phyloP scores from a whole-genome alignment of 2,888 invertebrate species.

The Hetaerina titia region DNA sequence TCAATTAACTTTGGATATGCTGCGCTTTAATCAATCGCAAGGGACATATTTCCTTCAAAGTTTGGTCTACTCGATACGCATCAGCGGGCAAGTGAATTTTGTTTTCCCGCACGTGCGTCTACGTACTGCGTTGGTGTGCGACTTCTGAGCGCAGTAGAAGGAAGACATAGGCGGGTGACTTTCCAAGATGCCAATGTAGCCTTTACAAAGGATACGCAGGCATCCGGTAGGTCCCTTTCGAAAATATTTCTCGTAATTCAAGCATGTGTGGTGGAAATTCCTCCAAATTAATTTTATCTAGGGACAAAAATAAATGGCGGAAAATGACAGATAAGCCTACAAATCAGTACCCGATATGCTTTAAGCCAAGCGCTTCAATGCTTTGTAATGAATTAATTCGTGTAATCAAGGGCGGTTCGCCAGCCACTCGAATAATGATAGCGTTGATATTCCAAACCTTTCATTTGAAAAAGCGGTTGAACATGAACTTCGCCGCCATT shows the following conservation, averaged over 20 bases:
- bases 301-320: not conserved
- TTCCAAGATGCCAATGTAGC: not conserved
- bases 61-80: not conserved
- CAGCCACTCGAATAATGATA: too few relatives aligned
- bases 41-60: not conserved
- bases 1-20: not conserved
- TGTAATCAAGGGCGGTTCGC: too few relatives aligned
- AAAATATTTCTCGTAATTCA: not conserved
- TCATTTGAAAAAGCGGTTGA: too few relatives aligned
- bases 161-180: not conserved
- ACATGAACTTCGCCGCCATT: too few relatives aligned
- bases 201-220: not conserved
- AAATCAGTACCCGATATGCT: not conserved
- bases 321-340: not conserved
- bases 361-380: too few relatives aligned
- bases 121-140: not conserved
- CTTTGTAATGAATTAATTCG: too few relatives aligned
- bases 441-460: too few relatives aligned
- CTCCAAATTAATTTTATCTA: not conserved
- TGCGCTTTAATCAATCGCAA: not conserved
- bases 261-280: not conserved
- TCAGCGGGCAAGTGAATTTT: not conserved
- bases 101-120: not conserved
- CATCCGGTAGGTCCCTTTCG: not conserved
- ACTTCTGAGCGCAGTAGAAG: not conserved